These are phyloP conservation scores for Cirrhinus mrigala DNA, from an alignment of 2,797 vertebrate genomes.

Conservation along the genomic window DNA sequence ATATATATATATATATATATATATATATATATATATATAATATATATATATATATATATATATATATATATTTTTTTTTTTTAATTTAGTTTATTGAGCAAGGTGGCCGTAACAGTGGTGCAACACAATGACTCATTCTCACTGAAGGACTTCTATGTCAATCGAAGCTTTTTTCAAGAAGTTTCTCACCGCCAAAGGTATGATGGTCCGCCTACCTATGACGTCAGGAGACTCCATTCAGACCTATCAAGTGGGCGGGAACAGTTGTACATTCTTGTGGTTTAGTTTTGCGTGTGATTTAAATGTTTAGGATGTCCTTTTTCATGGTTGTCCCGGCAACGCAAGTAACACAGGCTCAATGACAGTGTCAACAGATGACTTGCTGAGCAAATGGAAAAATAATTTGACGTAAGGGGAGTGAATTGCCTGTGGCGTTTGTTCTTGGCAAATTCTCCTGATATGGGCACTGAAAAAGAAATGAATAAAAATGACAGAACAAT, in stretches of 20 bases:
- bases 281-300: conserved; percentile 60
- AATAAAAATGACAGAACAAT: neutral
- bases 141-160: neutral
- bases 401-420: conserved; percentile 21
- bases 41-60: too few species aligned
- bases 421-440: neutral
- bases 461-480: neutral
- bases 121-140: neutral
- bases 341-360: conserved; percentile 58
- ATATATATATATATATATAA: too few species aligned
- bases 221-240: conserved; percentile 53
- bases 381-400: conserved; percentile 65
- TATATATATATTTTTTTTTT: too few species aligned
- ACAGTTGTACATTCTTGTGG: conserved; percentile 62
- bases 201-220: conserved; percentile 37
- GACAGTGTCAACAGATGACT: conserved; percentile 48
- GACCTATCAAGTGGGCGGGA: conserved; percentile 47
- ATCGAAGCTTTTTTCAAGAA: conserved; percentile 35
- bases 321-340: conserved; percentile 60
- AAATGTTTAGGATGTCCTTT: conserved; percentile 61
- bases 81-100: neutral
- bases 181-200: conserved; percentile 31
- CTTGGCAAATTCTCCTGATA: neutral
- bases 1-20: too few species aligned
- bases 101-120: neutral